Conservation (phyloP, 2,888 invertebrate species). For the Cartodere bifasciata region DNA sequence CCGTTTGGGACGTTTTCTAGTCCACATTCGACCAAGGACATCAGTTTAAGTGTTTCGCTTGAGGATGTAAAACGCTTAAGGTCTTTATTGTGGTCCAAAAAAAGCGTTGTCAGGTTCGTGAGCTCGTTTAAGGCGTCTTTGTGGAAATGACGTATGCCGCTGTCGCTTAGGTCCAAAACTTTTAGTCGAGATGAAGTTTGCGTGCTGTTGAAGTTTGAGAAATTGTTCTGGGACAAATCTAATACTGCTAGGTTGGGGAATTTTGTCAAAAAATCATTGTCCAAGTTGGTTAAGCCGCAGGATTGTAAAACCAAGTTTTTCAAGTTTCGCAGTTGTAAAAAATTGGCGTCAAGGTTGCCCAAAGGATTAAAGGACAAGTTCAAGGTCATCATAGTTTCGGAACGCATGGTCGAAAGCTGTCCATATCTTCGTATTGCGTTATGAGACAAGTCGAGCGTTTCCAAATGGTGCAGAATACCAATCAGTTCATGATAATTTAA, state of each 20-base stretch:
- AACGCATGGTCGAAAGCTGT: conserved; percentile 43
- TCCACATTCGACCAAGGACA: conserved; percentile 52
- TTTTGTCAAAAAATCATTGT: conserved; percentile 10
- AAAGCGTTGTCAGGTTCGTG: conserved; percentile 45
- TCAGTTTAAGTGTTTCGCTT: conserved; percentile 40
- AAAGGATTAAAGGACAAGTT: conserved; percentile 36
- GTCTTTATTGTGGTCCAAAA: conserved; percentile 48
- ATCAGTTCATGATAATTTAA: no score
- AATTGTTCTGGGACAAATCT: conserved; percentile 14
- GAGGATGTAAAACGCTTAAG: conserved; percentile 35
- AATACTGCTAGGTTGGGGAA: conserved; percentile 11
- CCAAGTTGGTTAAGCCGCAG: conserved; percentile 3
- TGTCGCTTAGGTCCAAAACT: conserved; percentile 45
- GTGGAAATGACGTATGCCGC: conserved; percentile 40
- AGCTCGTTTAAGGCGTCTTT: conserved; percentile 43
- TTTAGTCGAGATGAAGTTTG: conserved; percentile 21
- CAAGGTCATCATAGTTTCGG: conserved; percentile 39
- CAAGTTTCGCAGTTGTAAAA: no score
- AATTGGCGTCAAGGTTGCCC: no score
- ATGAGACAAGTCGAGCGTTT: conserved; percentile 47
- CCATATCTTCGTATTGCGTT: conserved; percentile 46
- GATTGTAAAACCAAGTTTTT: no score
- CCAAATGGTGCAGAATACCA: conserved; percentile 41
- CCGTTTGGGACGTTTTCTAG: conserved; percentile 45
- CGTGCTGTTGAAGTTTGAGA: conserved; percentile 10